Evolutionary conservation across 2,113 vertebrate genomes (phyloP).

Genomic region (Pica pica): DNA sequence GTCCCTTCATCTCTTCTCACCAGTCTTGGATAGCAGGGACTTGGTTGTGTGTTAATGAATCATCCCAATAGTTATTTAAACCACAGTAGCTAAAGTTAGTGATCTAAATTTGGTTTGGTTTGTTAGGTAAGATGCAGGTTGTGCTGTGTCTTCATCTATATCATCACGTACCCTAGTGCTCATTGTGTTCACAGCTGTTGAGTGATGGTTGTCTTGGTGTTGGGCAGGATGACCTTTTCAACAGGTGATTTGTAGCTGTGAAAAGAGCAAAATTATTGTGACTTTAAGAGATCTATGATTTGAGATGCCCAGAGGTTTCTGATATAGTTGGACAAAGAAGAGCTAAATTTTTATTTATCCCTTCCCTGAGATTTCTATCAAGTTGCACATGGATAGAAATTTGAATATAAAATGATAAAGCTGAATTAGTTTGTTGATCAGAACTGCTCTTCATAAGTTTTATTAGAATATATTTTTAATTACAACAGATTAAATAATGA

Average conservation of each 20-base stretch:
- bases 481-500: not conserved
- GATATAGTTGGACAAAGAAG: not conserved
- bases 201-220: not conserved
- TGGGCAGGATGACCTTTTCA: not conserved
- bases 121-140: not conserved
- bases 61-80: not conserved
- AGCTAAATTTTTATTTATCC: not conserved
- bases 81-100: not conserved
- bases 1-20: not conserved
- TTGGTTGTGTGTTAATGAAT: not conserved
- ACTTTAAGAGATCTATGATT: not conserved
- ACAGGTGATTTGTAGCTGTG: not conserved
- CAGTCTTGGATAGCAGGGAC: not conserved
- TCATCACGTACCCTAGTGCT: not conserved
- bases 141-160: rapidly evolving
- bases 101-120: not conserved
- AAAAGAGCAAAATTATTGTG: not conserved
- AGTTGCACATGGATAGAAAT: not conserved
- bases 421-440: not conserved
- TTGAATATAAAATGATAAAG: not conserved
- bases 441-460: not conserved
- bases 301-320: not conserved
- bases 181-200: not conserved
- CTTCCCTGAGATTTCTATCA: not conserved
- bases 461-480: not conserved